Percentiles rank a stretch among this genome's conserved stretches.
phyloP scores from a whole-genome alignment of 2,113 vertebrate species.

The Nesospiza acunhae region DNA sequence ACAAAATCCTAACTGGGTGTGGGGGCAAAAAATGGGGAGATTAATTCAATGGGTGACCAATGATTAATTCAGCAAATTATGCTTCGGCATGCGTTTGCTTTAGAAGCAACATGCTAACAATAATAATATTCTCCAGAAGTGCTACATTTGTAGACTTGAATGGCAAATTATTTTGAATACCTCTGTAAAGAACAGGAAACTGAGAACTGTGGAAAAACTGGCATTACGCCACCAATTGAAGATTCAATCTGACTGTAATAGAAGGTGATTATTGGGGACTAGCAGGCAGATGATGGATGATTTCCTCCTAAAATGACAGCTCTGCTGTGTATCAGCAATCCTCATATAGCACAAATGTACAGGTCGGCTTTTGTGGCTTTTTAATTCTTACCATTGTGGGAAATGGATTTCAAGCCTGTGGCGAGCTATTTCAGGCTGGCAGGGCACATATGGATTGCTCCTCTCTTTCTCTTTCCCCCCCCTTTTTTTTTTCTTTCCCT shows the following conservation, averaged over 20 bases:
- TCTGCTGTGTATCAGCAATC: conserved; percentile 65
- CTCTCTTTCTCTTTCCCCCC: not conserved
- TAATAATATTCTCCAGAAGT: conserved; percentile 70
- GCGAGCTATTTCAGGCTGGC: conserved; percentile 44
- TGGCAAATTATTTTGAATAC: conserved; percentile 79
- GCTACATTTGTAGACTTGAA: conserved; percentile 70
- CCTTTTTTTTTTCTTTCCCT: rapidly evolving
- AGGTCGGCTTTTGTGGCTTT: conserved; percentile 63
- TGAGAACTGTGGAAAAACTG: conserved; percentile 73
- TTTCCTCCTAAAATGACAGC: conserved; percentile 79
- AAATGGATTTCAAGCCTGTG: conserved; percentile 59
- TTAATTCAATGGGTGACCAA: not conserved
- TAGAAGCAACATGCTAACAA: conserved; percentile 68
- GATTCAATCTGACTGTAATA: conserved; percentile 79
- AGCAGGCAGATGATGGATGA: conserved; percentile 76
- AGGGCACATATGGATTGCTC: conserved; percentile 13
- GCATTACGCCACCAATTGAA: conserved; percentile 73
- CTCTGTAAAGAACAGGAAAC: conserved; percentile 77
- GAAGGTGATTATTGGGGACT: conserved; percentile 80
- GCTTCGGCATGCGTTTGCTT: not conserved
- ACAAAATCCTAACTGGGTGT: not conserved
- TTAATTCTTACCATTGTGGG: conserved; percentile 67
- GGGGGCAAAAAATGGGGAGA: not conserved
- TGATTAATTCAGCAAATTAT: conserved; percentile 40
- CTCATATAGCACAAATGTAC: conserved; percentile 44